Base-by-base conservation (phyloP, 1,140 invertebrate genomes). In the Aphelinus certus region DNA sequence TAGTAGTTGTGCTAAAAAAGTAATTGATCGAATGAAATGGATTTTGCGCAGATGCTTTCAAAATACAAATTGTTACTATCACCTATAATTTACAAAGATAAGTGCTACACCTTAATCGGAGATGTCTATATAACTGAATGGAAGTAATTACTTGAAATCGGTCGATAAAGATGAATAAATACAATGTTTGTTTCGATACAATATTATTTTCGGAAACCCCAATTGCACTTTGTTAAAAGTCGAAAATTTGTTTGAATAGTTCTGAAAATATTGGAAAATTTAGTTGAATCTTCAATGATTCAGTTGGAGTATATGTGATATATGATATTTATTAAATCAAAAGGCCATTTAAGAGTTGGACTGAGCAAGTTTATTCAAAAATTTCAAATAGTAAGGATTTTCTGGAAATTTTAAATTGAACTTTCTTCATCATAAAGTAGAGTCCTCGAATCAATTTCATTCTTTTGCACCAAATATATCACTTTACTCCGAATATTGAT, bases 1-100 rank as follows among this genome's bases (percentile, higher is more conserved):
- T 7, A 57, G 51, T 72, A 49, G 57, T 73, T 73, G 71, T 65
- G 62, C 71, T 73, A 65, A 73, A 48, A 68, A 58, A 49, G 49
- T 47, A 72, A 66, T 73, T n/a, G 45, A 75, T 45, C 26, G 48
- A 60, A 74, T 61, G 42, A 68, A 62, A 26, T 48, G 26, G 10
- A 10, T 61, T 71, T 58, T 64, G 53, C 43, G 62, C 56, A 46
- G 51, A 63, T 64, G 61, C 48, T 53, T 10, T 57, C 53, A 51
- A 57, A 26, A 42, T 65, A 51, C 1, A 56, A 71, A 55, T 62
- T 43, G 47, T 45, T 6, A 47, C 2, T 43, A 62, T 62, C 45
- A 49, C n/a, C 2, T 48, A 47, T 51, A 3, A 61, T 43, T 55
- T 53, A 62, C 49, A 62, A 53, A 61, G 58, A 62, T 53, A 51